Evolutionary conservation across 2,113 vertebrate genomes (phyloP), one percentile per base, ranked within the genome.

Genomic region (Argyrosomus japonicus): DNA sequence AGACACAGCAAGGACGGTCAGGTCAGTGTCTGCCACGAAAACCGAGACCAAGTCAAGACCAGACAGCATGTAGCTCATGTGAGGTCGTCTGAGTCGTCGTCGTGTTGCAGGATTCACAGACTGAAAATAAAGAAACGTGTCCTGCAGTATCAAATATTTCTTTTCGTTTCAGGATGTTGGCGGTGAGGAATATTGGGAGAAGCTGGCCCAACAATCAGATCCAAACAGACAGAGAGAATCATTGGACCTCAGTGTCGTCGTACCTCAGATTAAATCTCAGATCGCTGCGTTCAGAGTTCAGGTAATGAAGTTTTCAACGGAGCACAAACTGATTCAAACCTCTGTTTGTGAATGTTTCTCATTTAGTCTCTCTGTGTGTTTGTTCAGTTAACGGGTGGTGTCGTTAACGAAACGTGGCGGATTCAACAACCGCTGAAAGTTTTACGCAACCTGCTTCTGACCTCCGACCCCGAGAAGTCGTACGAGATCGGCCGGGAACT

Each of bases 181-280:
- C 82, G 96, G 94, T 0, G 95, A 97, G 63, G 94, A 96, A 5
- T 96, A 97, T 53, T 98, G 97, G 97, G 92, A 96, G 32, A 88
- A 90, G 2, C 78, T 98, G 64, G 88, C 89, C 0, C 86, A 96
- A 61, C 88, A 89, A 15, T 92, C 93, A 0, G 91, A 96, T 48
- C 93, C 93, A 93, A 85, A 43, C 77, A 81, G 92, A 85, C 54
- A 94, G 77, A 1, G 81, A 88, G 91, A 92, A 15, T 86, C 90
- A 1, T 64, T 96, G 36, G 85, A 94, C 61, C 93, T 94, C 68
- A 90, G 75, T 0, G 80, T 72, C 69, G 94, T 98, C 81, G 86
- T 89, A 74, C 92, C 93, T 57, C 91, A 82, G 48, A 78, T 97
- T 69, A 95, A 90, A 89, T 75, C 77, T 27, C 92, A 91, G 56